Percentiles rank a stretch among this genome's conserved stretches.
These are phyloP conservation scores for Oxygymnocypris stewartii DNA, from an alignment of 2,113 vertebrate species.

Conservation along the genomic window DNA sequence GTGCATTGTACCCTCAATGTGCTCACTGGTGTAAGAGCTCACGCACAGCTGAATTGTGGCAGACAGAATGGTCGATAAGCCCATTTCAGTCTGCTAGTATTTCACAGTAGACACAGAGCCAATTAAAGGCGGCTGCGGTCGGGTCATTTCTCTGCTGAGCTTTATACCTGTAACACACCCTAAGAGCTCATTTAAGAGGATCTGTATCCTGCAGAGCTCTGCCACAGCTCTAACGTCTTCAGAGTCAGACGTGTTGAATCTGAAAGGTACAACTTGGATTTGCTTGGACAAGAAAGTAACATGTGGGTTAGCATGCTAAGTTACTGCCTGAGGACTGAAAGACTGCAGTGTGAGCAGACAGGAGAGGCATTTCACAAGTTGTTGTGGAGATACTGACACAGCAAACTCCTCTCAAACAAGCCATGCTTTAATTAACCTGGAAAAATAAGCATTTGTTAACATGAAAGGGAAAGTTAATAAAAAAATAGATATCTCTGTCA, in stretches of 20 bases:
- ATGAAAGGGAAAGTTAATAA: not conserved
- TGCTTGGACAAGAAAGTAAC: constrained; percentile 21
- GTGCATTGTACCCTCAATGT: constrained; percentile 20
- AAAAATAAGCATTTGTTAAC: not conserved
- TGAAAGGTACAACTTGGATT: not conserved
- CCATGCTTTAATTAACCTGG: not conserved
- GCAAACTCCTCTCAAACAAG: not conserved
- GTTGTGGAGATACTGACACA: not conserved
- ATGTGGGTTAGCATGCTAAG: constrained; percentile 15
- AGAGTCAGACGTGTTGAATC: not conserved
- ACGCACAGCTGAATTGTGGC: not conserved
- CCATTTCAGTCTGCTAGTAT: constrained; percentile 39
- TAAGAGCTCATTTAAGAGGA: constrained; percentile 12
- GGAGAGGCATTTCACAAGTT: constrained; percentile 19
- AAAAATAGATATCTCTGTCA: not conserved
- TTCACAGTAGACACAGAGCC: constrained; percentile 41
- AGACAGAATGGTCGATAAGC: constrained; percentile 46
- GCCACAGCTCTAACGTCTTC: not conserved
- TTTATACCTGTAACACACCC: constrained; percentile 37
- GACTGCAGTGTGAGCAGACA: constrained; percentile 7
- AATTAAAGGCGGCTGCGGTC: constrained; percentile 24
- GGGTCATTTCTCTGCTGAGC: not conserved
- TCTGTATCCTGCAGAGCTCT: constrained; percentile 1
- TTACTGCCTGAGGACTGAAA: not conserved
- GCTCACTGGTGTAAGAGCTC: constrained; percentile 11